Evolutionary conservation across 2,797 vertebrate genomes (phyloP).

Genomic region (Sebastes trivittatus): DNA sequence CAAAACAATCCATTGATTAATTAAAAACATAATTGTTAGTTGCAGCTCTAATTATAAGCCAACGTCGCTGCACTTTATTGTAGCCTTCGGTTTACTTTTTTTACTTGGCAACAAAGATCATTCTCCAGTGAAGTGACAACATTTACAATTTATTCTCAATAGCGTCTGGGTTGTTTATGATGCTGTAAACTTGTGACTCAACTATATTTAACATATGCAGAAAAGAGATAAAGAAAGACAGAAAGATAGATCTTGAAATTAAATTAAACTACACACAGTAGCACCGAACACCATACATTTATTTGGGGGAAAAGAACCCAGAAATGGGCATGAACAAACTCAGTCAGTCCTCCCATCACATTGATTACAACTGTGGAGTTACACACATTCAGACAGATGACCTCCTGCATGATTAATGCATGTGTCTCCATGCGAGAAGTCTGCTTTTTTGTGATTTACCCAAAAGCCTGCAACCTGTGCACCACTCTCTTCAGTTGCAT

Average conservation of each 20-base stretch:
- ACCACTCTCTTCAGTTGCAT: constrained; percentile 1
- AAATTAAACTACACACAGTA: not conserved
- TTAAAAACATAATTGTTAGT: not conserved
- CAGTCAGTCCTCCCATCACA: not conserved
- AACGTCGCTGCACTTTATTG: not conserved
- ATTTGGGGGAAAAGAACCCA: not conserved
- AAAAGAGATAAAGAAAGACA: not conserved
- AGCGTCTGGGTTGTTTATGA: not conserved
- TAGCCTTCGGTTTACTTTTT: not conserved
- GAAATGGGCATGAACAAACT: not conserved
- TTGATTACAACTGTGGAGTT: not conserved
- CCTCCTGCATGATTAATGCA: not conserved
- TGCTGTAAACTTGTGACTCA: not conserved
- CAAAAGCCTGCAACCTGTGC: not conserved
- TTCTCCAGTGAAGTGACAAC: not conserved
- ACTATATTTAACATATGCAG: not conserved
- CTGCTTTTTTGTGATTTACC: not conserved
- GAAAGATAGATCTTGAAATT: not conserved
- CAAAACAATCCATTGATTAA: not conserved
- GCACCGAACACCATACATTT: not conserved
- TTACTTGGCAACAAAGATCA: not conserved
- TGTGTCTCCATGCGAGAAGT: not conserved
- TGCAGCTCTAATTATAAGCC: not conserved
- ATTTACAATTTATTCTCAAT: not conserved
- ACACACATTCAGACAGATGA: not conserved